Evolutionary conservation across 2,797 vertebrate species (phyloP), one percentile per base, ranked within the genome.

Genomic region (Smutsia gigantea): DNA sequence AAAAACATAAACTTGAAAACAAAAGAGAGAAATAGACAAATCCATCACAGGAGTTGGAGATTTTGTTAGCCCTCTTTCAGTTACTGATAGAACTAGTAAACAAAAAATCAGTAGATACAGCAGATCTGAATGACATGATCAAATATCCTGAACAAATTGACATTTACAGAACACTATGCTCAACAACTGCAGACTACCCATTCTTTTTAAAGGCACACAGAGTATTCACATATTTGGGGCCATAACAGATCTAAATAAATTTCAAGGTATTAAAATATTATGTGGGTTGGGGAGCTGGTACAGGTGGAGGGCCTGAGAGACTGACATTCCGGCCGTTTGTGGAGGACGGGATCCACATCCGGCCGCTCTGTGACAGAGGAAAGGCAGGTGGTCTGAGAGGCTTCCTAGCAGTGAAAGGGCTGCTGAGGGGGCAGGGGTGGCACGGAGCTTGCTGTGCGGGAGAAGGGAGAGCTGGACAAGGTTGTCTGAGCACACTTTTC

Each of bases 201-300:
- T 21, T 85, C 18, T 69, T 69, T 53, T 51, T 34, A 89, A 8
- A 72, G 25, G 17, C 23, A 6, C 18, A 19, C 7, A 1, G 4
- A 93, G 1, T 42, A 51, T 25, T 84, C 18, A 53, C 18, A 12
- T 6, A 5, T 10, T 1, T 2, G 71, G 19, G 17, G 1, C n/a
- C 25, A 81, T 39, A 39, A 63, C 0, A 66, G 31, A 7, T 39
- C 21, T 63, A 88, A 37, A 55, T 69, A 69, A 27, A 51, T 68
- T 49, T 85, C 34, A 51, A 85, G 89, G 21, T 92, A 74, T 49
- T 77, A 87, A 87, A 75, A 72, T 66, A 85, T 27, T 72, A 69
- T 57, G 42, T 7, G 72, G 25, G 39, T 39, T 39, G 39, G 39
- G 39, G 39, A 39, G 39, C 39, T 39, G 39, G 39, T 6, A 39